phyloP scores from a whole-genome alignment of 2,888 invertebrate species.

The Idaea dimidiata region DNA sequence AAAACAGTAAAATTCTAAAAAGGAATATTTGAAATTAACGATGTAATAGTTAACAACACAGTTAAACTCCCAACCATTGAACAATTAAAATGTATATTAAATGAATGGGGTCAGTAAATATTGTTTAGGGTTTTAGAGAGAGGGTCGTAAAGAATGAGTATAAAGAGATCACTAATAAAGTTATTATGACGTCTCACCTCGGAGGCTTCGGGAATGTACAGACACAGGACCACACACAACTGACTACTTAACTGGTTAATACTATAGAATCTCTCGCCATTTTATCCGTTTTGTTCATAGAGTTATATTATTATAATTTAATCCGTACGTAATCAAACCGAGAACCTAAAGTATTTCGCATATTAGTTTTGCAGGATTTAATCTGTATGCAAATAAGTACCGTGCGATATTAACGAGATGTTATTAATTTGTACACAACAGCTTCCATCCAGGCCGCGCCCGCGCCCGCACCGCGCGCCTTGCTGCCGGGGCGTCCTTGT shows the following conservation, averaged over 20 bases:
- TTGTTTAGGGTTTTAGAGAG: background rate
- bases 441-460: constrained; percentile 4
- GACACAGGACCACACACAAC: constrained; percentile 15
- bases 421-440: constrained; percentile 29
- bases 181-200: constrained; percentile 41
- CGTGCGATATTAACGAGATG: constrained; percentile 34
- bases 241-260: background rate
- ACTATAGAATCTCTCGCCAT: background rate
- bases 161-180: constrained; percentile 44
- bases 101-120: background rate
- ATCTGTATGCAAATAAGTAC: constrained; percentile 72
- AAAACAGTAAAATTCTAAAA: background rate
- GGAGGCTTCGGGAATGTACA: constrained; percentile 17
- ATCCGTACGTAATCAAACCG: constrained; percentile 18
- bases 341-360: constrained; percentile 38
- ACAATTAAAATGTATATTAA: background rate
- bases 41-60: constrained; percentile 5
- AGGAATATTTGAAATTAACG: constrained; percentile 5
- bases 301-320: too few relatives aligned
- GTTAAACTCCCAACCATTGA: background rate
- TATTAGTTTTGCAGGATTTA: constrained; percentile 69
- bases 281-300: too few relatives aligned
- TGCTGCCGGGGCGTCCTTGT: constrained; percentile 6
- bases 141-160: background rate
- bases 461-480: background rate